Evolutionary conservation across 2,888 invertebrate species (phyloP).

Genomic region (Microctonus brassicae): DNA sequence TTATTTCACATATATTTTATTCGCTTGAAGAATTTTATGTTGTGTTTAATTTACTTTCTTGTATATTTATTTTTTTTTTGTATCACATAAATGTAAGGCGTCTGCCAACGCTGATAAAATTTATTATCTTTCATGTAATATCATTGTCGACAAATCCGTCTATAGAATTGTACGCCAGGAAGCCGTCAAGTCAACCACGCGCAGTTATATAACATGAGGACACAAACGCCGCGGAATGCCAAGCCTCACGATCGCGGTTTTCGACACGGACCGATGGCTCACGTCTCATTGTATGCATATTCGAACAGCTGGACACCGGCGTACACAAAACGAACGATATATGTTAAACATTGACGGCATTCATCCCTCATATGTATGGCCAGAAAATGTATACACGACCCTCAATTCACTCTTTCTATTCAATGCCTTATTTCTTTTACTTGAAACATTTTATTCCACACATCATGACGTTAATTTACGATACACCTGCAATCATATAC

Average conservation of each 20-base stretch:
- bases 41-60: background rate
- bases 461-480: constrained; percentile 38
- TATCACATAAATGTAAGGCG: background rate
- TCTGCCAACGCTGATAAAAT: background rate
- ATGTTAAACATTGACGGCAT: background rate
- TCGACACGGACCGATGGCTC: constrained; percentile 42
- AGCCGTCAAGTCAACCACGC: constrained; percentile 31
- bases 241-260: constrained; percentile 30
- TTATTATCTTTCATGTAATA: constrained; percentile 1
- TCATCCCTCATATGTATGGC: constrained; percentile 45
- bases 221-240: constrained; percentile 23
- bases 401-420: constrained; percentile 14
- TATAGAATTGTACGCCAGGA: constrained; percentile 32
- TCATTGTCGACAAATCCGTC: constrained; percentile 15
- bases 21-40: background rate
- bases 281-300: constrained; percentile 66
- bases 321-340: constrained; percentile 12
- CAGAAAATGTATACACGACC: background rate
- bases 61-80: background rate
- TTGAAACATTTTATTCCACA: background rate
- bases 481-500: constrained; percentile 48
- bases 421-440: background rate
- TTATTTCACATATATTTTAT: no score
- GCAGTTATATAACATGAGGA: constrained; percentile 5
- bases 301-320: constrained; percentile 61